phyloP scores from a whole-genome alignment of 2,113 vertebrate genomes.

The Semnornis frantzii region DNA sequence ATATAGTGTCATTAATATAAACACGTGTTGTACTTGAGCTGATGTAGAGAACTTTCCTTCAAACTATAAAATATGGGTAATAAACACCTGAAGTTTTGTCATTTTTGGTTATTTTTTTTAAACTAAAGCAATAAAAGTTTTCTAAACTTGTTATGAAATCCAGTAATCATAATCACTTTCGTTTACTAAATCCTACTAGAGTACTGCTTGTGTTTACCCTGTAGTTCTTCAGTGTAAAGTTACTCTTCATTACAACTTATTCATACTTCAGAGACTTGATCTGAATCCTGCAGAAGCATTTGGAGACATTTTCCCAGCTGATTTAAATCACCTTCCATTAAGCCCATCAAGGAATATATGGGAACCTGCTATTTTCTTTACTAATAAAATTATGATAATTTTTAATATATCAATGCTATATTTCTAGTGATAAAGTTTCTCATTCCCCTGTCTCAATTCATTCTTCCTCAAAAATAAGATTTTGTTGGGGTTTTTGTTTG shows the following conservation, averaged over 20 bases:
- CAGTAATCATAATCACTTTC: not conserved
- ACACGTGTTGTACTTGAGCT: not conserved
- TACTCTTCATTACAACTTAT: not conserved
- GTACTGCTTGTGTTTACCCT: not conserved
- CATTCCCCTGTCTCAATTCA: not conserved
- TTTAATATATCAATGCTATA: not conserved
- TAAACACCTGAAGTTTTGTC: conserved; percentile 6
- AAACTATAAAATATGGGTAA: not conserved
- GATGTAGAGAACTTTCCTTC: conserved; percentile 7
- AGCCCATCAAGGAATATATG: not conserved
- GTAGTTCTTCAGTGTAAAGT: not conserved
- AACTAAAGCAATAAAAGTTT: not conserved
- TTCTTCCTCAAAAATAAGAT: not conserved
- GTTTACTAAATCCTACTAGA: not conserved
- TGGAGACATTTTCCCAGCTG: not conserved
- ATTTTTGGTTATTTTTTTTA: not conserved
- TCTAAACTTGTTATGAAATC: not conserved
- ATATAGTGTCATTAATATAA: conserved; percentile 25
- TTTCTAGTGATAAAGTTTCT: not conserved
- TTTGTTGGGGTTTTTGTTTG: rapidly evolving
- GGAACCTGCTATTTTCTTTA: not conserved
- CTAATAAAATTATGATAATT: not conserved
- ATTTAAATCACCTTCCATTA: not conserved
- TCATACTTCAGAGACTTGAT: not conserved
- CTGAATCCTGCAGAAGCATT: not conserved